A percentile compares a stretch with the other conserved stretches of the same genome.
Evolutionary conservation across 2,888 invertebrate species (phyloP).

Genomic region (Aricia artaxerxes): DNA sequence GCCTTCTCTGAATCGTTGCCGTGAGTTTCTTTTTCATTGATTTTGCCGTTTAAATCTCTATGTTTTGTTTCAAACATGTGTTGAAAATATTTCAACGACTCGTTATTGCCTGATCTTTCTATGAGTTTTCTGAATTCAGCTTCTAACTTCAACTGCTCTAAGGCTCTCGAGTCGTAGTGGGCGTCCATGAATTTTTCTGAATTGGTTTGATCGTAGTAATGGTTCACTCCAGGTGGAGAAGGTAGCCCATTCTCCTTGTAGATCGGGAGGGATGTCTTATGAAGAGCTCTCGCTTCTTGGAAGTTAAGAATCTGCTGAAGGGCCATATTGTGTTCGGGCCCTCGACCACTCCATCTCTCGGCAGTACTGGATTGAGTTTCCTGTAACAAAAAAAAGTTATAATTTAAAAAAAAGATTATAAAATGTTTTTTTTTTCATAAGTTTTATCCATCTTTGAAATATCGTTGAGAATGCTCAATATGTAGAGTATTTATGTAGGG

Average conservation of each 20-base stretch:
- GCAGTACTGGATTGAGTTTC: constrained; percentile 90
- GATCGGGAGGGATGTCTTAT: constrained; percentile 78
- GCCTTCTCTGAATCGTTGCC: constrained; percentile 47
- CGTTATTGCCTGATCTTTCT: constrained; percentile 78
- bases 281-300: constrained; percentile 89
- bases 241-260: constrained; percentile 73
- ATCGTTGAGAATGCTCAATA: neutral
- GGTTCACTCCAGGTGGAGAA: constrained; percentile 77
- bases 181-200: constrained; percentile 55
- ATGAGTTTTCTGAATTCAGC: constrained; percentile 78
- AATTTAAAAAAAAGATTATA: neutral
- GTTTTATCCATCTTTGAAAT: neutral
- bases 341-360: constrained; percentile 94
- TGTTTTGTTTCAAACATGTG: constrained; percentile 74
- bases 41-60: constrained; percentile 65
- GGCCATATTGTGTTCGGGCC: constrained; percentile 94
- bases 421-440: neutral
- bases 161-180: constrained; percentile 65
- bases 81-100: constrained; percentile 70
- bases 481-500: neutral
- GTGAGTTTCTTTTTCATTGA: constrained; percentile 62
- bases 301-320: constrained; percentile 95
- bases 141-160: constrained; percentile 79
- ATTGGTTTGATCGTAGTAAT: constrained; percentile 54
- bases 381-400: constrained; percentile 76